Conservation (phyloP, 1,140 invertebrate genomes). For the Oryctes rhinoceros region DNA sequence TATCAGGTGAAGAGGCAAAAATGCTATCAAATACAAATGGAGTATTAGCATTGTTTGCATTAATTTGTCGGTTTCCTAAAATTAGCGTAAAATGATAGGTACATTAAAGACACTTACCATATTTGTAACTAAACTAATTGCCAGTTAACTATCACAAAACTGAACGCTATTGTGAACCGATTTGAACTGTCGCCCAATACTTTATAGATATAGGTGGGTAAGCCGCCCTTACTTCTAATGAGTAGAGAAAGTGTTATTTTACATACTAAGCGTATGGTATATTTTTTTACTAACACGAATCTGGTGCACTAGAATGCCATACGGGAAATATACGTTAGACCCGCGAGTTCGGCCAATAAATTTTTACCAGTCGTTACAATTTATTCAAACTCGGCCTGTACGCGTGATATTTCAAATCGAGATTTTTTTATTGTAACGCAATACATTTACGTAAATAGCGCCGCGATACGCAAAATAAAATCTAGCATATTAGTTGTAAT, state of each 20-base stretch:
- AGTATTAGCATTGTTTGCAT: too few species aligned
- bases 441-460: not conserved
- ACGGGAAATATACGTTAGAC: not conserved
- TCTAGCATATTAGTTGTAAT: too few species aligned
- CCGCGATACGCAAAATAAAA: not conserved
- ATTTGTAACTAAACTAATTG: conserved; percentile 10
- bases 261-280: conserved; percentile 32
- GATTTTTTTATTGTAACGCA: not conserved
- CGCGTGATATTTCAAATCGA: not conserved
- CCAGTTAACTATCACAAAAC: conserved; percentile 10
- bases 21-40: too few species aligned
- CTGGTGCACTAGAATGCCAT: conserved; percentile 26
- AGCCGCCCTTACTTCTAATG: conserved; percentile 14
- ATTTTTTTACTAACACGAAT: conserved; percentile 8
- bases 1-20: too few species aligned
- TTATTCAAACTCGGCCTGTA: not conserved
- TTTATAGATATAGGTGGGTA: conserved; percentile 30
- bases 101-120: conserved; percentile 19
- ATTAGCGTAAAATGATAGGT: not conserved
- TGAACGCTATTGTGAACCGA: not conserved
- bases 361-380: not conserved
- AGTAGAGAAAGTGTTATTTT: conserved; percentile 27
- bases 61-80: too few species aligned
- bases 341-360: not conserved
- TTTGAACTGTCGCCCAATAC: conserved; percentile 6